These are phyloP conservation scores for Neopelma chrysocephalum DNA, from an alignment of 2,797 vertebrate genomes.

Conservation along the genomic window DNA sequence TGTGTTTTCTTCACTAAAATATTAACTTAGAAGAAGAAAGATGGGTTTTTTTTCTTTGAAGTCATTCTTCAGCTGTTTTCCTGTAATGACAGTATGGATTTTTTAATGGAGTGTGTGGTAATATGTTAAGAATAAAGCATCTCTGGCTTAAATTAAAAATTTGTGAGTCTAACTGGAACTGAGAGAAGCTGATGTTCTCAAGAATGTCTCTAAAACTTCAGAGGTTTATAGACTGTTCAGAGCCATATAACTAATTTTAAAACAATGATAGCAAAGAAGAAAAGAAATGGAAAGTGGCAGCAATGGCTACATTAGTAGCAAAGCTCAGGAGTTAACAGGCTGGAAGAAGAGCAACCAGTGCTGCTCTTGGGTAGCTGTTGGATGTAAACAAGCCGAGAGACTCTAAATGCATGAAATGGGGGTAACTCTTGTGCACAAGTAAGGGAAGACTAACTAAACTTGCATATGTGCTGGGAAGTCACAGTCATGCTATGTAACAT, in stretches of 20 bases:
- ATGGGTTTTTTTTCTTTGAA: background rate
- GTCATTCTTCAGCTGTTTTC: constrained; percentile 21
- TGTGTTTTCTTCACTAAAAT: constrained; percentile 11
- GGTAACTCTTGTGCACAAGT: background rate
- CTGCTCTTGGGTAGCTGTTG: background rate
- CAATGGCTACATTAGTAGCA: constrained; percentile 21
- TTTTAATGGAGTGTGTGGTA: constrained; percentile 30
- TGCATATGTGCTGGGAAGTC: background rate
- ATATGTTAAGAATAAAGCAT: constrained; percentile 31
- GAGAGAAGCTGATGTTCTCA: constrained; percentile 31
- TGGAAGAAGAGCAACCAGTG: background rate
- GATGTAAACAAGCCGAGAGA: background rate
- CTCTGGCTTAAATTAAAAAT: constrained; percentile 28
- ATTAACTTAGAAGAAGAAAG: constrained; percentile 41
- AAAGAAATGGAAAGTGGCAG: constrained; percentile 36
- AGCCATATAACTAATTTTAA: constrained; percentile 29
- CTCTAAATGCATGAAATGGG: background rate
- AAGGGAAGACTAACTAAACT: background rate
- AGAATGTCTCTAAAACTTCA: constrained; percentile 2
- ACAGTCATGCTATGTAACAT: accelerated
- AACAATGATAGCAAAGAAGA: constrained; percentile 25
- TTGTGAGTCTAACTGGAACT: constrained; percentile 15
- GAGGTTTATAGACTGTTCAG: constrained; percentile 51
- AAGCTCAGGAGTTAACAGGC: constrained; percentile 9
- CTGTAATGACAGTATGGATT: background rate